Evolutionary conservation across 2,797 vertebrate species (phyloP).

Genomic region (Centroberyx gerrardi): DNA sequence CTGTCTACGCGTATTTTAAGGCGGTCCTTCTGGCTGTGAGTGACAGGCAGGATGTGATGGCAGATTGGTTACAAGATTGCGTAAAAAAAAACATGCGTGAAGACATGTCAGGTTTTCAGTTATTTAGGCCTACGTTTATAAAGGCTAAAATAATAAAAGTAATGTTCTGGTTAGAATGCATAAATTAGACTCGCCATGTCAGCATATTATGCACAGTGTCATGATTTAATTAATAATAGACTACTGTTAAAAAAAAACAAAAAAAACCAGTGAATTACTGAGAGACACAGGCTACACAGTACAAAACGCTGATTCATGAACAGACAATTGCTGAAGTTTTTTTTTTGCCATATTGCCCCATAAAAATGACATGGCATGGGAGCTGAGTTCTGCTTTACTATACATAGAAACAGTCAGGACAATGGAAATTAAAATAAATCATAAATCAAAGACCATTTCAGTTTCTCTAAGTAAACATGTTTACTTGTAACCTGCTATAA

Average conservation of each 20-base stretch:
- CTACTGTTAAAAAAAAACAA: slow-evolving; percentile 19
- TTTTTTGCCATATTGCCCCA: slow-evolving; percentile 29
- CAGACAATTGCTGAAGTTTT: slow-evolving; percentile 27
- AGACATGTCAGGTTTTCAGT: slow-evolving; percentile 12
- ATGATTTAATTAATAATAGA: slow-evolving; percentile 41
- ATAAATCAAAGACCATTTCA: slow-evolving; percentile 11
- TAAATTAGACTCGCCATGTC: background rate
- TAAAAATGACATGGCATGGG: slow-evolving; percentile 21
- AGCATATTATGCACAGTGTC: slow-evolving; percentile 3
- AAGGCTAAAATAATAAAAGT: too few species aligned
- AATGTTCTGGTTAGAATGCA: slow-evolving; percentile 10
- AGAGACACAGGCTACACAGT: slow-evolving; percentile 7
- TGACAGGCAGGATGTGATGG: slow-evolving; percentile 65
- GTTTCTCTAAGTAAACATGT: slow-evolving; percentile 38
- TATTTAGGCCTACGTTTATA: too few species aligned
- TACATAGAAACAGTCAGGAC: background rate
- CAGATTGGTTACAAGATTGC: slow-evolving; percentile 55
- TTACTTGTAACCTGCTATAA: slow-evolving; percentile 34
- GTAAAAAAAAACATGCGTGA: slow-evolving; percentile 1
- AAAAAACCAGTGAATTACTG: slow-evolving; percentile 39
- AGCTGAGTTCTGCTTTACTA: background rate
- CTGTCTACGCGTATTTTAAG: slow-evolving; percentile 49
- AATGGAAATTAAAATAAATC: slow-evolving; percentile 2
- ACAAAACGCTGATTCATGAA: slow-evolving; percentile 45
- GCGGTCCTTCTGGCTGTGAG: slow-evolving; percentile 54